A percentile compares a stretch with the other conserved stretches of the same genome.
These are phyloP conservation scores for Syrista parreyssii DNA, from an alignment of 2,888 invertebrate species.

Conservation along the genomic window DNA sequence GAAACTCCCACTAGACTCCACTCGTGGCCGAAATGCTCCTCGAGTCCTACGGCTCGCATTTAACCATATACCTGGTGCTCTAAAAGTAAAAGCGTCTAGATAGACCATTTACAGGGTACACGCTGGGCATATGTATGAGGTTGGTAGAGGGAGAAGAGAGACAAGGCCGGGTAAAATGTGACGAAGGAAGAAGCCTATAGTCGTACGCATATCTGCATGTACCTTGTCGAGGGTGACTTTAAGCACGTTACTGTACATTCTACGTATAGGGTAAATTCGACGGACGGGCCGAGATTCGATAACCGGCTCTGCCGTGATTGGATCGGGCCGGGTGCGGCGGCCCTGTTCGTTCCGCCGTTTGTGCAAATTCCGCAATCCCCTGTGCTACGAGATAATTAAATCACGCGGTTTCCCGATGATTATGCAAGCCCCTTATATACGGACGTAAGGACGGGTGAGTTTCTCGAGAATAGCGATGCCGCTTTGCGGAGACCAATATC, in stretches of 20 bases:
- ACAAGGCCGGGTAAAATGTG: not conserved
- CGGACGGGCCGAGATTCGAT: not conserved
- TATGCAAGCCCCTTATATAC: conserved; percentile 2
- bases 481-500: not conserved
- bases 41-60: not conserved
- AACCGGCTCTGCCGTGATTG: not conserved
- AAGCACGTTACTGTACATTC: not conserved
- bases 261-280: not conserved
- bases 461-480: not conserved
- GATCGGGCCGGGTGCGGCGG: not conserved
- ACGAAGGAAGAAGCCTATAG: not conserved
- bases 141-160: not conserved
- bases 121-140: not conserved
- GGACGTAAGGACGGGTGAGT: not conserved
- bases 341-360: not conserved
- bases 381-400: conserved; percentile 20
- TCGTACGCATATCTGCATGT: not conserved
- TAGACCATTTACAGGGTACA: not conserved
- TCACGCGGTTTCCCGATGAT: conserved; percentile 10
- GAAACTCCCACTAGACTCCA: not conserved
- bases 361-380: conserved; percentile 14
- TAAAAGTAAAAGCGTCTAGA: not conserved
- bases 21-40: not conserved
- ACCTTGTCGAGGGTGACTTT: not conserved
- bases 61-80: not conserved